phyloP scores from a whole-genome alignment of 1,140 invertebrate genomes.

The Micrasema minimum region DNA sequence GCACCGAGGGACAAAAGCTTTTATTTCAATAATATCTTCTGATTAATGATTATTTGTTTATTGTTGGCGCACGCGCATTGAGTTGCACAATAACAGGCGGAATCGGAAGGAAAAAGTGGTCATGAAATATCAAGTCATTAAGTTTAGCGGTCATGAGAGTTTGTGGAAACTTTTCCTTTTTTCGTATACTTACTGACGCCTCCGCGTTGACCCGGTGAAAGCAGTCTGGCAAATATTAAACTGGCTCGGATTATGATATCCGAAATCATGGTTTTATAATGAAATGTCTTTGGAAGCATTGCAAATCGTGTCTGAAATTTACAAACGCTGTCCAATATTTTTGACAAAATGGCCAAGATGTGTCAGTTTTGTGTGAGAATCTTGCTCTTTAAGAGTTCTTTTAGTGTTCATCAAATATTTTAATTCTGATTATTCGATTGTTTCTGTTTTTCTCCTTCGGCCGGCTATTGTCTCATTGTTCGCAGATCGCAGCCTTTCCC shows the following conservation, averaged over 20 bases:
- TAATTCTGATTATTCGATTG: background rate
- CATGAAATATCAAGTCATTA: slow-evolving; percentile 12
- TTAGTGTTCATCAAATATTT: background rate
- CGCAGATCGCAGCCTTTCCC: background rate
- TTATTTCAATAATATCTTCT: too few species aligned
- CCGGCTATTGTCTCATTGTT: background rate
- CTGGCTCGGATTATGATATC: background rate
- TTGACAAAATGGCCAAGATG: background rate
- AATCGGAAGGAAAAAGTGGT: slow-evolving; percentile 21
- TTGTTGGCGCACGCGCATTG: too few species aligned
- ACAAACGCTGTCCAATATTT: background rate
- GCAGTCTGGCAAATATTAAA: background rate
- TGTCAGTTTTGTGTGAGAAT: background rate
- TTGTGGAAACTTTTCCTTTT: slow-evolving; percentile 12
- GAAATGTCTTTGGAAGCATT: background rate
- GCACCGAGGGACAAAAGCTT: too few species aligned
- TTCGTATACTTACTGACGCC: background rate
- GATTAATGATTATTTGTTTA: too few species aligned
- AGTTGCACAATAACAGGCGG: background rate
- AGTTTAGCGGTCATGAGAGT: slow-evolving; percentile 10
- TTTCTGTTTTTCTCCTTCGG: too few species aligned
- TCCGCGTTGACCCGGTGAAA: slow-evolving; percentile 11
- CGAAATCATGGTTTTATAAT: background rate
- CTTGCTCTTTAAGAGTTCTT: background rate
- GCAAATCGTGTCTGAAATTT: background rate